These are phyloP conservation scores for Acipenser ruthenus DNA, from an alignment of 2,797 vertebrate genomes.

Conservation along the genomic window DNA sequence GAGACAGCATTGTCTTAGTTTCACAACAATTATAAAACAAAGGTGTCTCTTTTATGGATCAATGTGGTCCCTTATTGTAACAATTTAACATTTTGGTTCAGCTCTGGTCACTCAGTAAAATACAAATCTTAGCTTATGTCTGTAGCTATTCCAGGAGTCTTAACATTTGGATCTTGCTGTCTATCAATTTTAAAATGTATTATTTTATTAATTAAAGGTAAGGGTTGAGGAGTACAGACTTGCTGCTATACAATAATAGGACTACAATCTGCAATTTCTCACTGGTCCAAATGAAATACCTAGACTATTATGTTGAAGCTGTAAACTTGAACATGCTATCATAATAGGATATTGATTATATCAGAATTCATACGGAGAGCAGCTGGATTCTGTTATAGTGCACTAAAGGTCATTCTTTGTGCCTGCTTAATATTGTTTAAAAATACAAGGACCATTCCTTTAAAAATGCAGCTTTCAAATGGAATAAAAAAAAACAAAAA, in stretches of 20 bases:
- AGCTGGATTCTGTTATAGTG: constrained; percentile 72
- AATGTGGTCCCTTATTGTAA: constrained; percentile 39
- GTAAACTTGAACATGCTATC: constrained; percentile 69
- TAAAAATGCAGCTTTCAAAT: too few species aligned
- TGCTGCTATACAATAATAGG: constrained; percentile 6
- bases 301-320: constrained; percentile 69
- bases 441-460: too few species aligned
- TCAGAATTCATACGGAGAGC: constrained; percentile 67
- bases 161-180: constrained; percentile 19
- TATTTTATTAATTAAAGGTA: constrained; percentile 55
- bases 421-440: constrained; percentile 51
- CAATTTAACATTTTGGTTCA: constrained; percentile 57
- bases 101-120: constrained; percentile 28
- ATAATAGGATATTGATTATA: constrained; percentile 97
- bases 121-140: constrained; percentile 7
- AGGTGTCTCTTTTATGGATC: constrained; percentile 47
- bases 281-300: constrained; percentile 71
- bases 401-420: constrained; percentile 80
- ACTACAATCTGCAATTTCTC: constrained; percentile 10
- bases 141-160: constrained; percentile 32
- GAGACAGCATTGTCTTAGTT: constrained; percentile 18
- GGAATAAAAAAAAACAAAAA: too few species aligned
- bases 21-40: too few species aligned
- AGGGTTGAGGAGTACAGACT: constrained; percentile 59
- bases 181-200: constrained; percentile 29